Percentiles rank a stretch among this genome's conserved stretches.
phyloP scores from a whole-genome alignment of 1,140 invertebrate species.

The Myzus persicae region DNA sequence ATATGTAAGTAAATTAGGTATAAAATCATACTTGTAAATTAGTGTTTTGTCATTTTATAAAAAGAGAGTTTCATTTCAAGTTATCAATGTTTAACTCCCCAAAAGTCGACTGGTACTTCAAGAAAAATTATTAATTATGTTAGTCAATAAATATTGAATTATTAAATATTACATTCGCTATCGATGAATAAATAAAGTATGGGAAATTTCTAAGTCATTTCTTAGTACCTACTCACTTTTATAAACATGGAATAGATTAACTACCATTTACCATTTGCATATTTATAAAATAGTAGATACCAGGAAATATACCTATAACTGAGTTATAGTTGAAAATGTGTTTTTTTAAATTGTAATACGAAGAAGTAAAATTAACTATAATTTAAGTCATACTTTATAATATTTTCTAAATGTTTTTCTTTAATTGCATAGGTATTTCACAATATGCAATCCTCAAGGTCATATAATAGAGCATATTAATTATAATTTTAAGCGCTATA shows the following conservation, averaged over 20 bases:
- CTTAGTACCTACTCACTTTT: background rate
- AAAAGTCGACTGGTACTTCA: background rate
- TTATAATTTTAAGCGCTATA: background rate
- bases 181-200: background rate
- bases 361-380: background rate
- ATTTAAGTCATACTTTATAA: background rate
- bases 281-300: background rate
- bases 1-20: too few species aligned
- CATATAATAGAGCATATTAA: background rate
- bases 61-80: background rate
- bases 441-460: background rate
- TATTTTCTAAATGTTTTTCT: background rate
- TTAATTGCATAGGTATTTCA: background rate
- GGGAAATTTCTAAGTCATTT: background rate
- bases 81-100: background rate
- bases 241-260: background rate
- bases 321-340: background rate
- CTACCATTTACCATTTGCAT: background rate
- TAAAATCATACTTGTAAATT: background rate
- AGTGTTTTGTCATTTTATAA: background rate
- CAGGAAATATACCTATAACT: background rate
- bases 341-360: background rate
- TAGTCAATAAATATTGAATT: background rate
- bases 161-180: background rate
- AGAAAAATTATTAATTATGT: background rate